These are phyloP conservation scores for Catalaphyllia jardinei DNA, from an alignment of 64 coral and sea anemone genomes.

Conservation along the genomic window DNA sequence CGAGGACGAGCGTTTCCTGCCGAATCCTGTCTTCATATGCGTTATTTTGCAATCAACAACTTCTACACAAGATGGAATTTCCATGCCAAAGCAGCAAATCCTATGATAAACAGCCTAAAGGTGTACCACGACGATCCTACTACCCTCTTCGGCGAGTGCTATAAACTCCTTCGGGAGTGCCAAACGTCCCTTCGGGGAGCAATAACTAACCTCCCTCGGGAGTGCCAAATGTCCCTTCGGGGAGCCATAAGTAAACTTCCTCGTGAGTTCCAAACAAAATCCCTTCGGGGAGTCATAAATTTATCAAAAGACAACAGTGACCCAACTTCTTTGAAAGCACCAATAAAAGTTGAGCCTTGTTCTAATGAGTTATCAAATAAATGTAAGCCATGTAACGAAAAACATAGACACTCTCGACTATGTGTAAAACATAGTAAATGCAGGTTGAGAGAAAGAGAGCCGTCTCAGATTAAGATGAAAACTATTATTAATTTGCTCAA, in stretches of 20 bases:
- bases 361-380: constrained; percentile 57
- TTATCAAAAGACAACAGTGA: constrained; percentile 53
- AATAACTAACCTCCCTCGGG: constrained; percentile 58
- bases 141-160: constrained; percentile 50
- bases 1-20: no score
- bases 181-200: constrained; percentile 38
- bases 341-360: constrained; percentile 49
- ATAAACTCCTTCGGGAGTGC: constrained; percentile 69
- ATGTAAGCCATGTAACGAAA: constrained; percentile 34
- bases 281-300: constrained; percentile 53
- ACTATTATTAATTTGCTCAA: not conserved
- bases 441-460: not conserved
- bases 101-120: constrained; percentile 49
- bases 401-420: constrained; percentile 27
- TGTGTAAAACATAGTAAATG: constrained; percentile 11
- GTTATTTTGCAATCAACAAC: constrained; percentile 48
- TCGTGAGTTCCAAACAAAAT: constrained; percentile 62
- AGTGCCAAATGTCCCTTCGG: constrained; percentile 43
- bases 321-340: constrained; percentile 48
- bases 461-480: not conserved
- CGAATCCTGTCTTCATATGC: no score
- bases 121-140: constrained; percentile 40
- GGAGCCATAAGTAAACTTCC: constrained; percentile 46
- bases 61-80: constrained; percentile 60
- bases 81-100: constrained; percentile 56